Evolutionary conservation across 2,797 vertebrate genomes (phyloP).

Genomic region (Argya squamiceps): DNA sequence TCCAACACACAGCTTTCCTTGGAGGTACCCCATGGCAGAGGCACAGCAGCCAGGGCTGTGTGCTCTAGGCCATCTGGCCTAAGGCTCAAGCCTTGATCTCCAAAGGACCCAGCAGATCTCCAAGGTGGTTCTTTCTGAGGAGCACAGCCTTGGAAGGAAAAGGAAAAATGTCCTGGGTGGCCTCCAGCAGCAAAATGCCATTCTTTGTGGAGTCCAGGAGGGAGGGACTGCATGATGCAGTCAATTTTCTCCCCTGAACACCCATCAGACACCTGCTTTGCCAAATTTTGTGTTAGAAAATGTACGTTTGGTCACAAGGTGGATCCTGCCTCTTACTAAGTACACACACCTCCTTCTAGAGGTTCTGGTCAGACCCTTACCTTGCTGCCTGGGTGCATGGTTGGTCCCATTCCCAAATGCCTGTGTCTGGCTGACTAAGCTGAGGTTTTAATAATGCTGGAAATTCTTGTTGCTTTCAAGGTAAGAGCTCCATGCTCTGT

Average conservation of each 20-base stretch:
- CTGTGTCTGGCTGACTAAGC: background rate
- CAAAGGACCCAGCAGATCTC: background rate
- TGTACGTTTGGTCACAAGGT: rapidly evolving
- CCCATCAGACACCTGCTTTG: background rate
- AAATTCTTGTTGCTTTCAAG: background rate
- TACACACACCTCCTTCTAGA: rapidly evolving
- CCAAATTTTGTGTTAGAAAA: background rate
- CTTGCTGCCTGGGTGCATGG: background rate
- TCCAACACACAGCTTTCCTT: background rate
- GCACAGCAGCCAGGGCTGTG: background rate
- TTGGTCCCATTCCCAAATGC: background rate
- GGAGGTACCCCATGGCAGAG: background rate
- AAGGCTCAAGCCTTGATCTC: background rate
- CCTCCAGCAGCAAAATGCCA: background rate
- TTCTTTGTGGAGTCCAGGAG: background rate
- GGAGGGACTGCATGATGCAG: background rate
- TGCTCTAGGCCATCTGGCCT: background rate
- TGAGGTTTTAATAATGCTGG: background rate
- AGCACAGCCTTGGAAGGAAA: background rate
- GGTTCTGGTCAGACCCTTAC: background rate
- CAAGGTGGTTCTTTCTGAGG: background rate
- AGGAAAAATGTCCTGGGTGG: background rate
- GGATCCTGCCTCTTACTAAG: background rate
- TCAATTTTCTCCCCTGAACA: background rate
- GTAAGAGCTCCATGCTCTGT: background rate